Evolutionary conservation across 2,888 invertebrate species (phyloP), one percentile per base, ranked within the genome.

Genomic region (Mellilla xanthometata): DNA sequence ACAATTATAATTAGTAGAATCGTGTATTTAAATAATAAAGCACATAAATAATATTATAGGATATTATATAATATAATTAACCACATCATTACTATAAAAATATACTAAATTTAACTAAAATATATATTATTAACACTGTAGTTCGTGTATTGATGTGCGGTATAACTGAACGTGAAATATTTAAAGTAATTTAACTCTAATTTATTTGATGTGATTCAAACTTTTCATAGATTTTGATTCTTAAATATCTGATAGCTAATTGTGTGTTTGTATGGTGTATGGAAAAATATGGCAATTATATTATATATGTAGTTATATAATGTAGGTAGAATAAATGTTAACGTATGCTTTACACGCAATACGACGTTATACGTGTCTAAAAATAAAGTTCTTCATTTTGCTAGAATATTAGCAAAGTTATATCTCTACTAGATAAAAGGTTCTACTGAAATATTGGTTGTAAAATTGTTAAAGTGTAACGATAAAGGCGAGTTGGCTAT

Each of bases 111-210:
- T 10, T 26, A 34, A 34, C 6, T 19, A 19, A 19, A 5, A 19
- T 19, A 19, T 6, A 19, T 19, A 19, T 26, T n/a, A 24, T 7
- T n/a, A n/a, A 7, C 3, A 35, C 3, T 26, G 45, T 54, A 47
- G 41, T 44, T 48, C 23, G 47, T 48, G 47, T 47, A 35, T 45
- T 42, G 49, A 48, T 44, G 52, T 49, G 41, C 26, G 43, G 43
- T 52, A 54, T 36, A 39, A 40, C 33, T 49, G 45, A 42, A 47
- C 11, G 28, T 45, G 23, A 22, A 41, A 31, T 44, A 41, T 19
- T 5, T 35, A 19, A 19, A 19, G 15, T 19, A 19, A 5, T 6
- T 39, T 41, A 30, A 39, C 39, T 26, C 28, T 39, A 49, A 19
- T 12, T 28, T 35, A 39, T 46, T 39, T 39, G 34, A 45, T 45